Percentiles rank a stretch among this genome's conserved stretches.
phyloP scores from a whole-genome alignment of 2,797 vertebrate species.

The Rhynchotus rufescens region DNA sequence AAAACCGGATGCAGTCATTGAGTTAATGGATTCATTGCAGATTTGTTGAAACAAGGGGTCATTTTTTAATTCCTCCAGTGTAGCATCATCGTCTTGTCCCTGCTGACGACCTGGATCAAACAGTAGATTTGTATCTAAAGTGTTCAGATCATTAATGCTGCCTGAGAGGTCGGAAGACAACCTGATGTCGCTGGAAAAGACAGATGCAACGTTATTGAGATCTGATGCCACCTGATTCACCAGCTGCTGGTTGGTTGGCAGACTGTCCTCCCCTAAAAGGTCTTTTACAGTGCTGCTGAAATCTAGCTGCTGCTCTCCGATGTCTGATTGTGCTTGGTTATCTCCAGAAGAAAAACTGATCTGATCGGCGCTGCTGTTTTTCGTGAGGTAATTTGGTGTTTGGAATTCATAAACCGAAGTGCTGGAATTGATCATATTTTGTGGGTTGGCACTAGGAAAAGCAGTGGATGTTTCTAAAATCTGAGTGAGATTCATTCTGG shows the following conservation, averaged over 20 bases:
- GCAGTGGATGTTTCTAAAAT: constrained; percentile 91
- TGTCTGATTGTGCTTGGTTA: constrained; percentile 89
- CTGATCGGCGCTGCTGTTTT: constrained; percentile 88
- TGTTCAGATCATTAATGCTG: constrained; percentile 96
- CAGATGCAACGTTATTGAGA: constrained; percentile 82
- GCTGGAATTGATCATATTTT: constrained; percentile 87
- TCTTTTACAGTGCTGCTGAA: constrained; percentile 92
- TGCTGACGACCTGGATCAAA: constrained; percentile 96
- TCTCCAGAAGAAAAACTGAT: constrained; percentile 87
- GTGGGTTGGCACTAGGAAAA: constrained; percentile 86
- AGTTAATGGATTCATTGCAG: constrained; percentile 90
- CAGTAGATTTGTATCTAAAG: constrained; percentile 94
- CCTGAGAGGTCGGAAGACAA: constrained; percentile 94
- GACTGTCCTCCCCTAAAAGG: constrained; percentile 86
- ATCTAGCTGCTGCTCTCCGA: constrained; percentile 90
- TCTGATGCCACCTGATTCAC: constrained; percentile 89
- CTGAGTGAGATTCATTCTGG: constrained; percentile 98
- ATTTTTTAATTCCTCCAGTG: constrained; percentile 93
- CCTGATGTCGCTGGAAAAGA: constrained; percentile 92
- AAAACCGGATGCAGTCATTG: constrained; percentile 88
- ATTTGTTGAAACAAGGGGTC: constrained; percentile 97
- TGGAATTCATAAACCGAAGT: constrained; percentile 90
- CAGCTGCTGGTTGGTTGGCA: constrained; percentile 86
- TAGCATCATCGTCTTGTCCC: constrained; percentile 90
- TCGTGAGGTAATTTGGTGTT: constrained; percentile 91